Percentiles rank a stretch among this genome's conserved stretches.
phyloP scores from a whole-genome alignment of 1,140 invertebrate genomes.

The Brachionus asplanchnoidis region DNA sequence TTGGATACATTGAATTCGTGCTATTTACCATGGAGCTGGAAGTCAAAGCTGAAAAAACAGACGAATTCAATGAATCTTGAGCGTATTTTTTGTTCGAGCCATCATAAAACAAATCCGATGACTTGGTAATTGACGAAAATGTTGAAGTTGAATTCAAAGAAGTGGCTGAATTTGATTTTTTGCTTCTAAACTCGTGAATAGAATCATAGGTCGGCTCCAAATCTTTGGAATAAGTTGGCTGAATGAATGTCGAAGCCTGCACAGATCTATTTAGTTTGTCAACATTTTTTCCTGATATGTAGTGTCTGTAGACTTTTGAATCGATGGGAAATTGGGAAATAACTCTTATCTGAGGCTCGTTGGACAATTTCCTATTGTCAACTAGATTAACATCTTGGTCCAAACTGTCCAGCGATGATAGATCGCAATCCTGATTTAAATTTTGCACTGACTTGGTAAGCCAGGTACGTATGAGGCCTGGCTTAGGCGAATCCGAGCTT shows the following conservation, averaged over 20 bases:
- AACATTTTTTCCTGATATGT: constrained; percentile 25
- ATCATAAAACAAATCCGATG: background rate
- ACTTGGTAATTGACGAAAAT: constrained; percentile 14
- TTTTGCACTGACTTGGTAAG: background rate
- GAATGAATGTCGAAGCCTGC: background rate
- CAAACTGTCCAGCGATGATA: background rate
- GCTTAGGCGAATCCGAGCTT: background rate
- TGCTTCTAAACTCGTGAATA: constrained; percentile 4
- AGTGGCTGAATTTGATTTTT: background rate
- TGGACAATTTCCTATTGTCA: background rate
- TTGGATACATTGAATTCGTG: background rate
- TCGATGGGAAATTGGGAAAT: constrained; percentile 29
- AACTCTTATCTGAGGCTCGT: background rate
- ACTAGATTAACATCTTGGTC: background rate
- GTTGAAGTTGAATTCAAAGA: background rate
- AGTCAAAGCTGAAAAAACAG: constrained; percentile 14
- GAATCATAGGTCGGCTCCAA: constrained; percentile 21
- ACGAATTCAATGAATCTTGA: constrained; percentile 4
- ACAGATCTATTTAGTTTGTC: constrained; percentile 15
- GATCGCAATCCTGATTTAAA: background rate
- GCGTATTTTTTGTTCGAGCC: background rate
- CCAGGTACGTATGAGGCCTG: background rate
- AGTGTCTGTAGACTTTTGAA: constrained; percentile 38
- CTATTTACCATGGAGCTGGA: background rate
- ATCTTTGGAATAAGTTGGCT: background rate